phyloP scores from a whole-genome alignment of 2,888 invertebrate genomes.

The Tortrix viridana region DNA sequence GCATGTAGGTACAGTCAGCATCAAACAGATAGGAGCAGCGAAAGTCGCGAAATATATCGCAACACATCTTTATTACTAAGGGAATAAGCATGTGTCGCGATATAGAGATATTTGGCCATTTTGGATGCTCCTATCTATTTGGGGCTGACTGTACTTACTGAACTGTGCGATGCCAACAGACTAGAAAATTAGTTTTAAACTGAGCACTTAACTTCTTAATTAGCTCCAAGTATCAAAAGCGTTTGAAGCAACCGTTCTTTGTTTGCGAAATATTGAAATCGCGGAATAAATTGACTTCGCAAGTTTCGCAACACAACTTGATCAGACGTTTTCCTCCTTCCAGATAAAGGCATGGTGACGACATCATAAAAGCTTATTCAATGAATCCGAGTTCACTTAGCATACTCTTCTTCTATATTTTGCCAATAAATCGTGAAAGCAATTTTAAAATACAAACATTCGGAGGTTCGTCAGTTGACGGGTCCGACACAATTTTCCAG shows the following conservation, averaged over 20 bases:
- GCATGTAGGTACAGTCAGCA: no score
- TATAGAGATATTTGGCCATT: no score
- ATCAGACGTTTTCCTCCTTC: conserved; percentile 22
- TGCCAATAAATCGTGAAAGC: conserved; percentile 52
- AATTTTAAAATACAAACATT: conserved; percentile 59
- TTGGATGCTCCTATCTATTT: no score
- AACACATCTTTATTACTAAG: no score
- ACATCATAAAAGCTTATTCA: conserved; percentile 32
- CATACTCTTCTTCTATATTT: conserved; percentile 35
- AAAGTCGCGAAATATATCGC: no score
- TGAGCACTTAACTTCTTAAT: background rate
- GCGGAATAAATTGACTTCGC: conserved; percentile 14
- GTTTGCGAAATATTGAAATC: conserved; percentile 16
- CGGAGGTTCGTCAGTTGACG: conserved; percentile 59
- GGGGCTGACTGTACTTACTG: no score
- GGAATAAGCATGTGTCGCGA: no score
- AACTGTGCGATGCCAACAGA: background rate
- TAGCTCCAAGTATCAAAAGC: background rate
- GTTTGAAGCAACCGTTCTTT: conserved; percentile 7
- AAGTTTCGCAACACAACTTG: conserved; percentile 14
- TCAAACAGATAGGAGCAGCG: no score
- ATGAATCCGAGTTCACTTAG: conserved; percentile 34
- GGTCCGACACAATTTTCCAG: conserved; percentile 58
- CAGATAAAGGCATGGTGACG: conserved; percentile 29
- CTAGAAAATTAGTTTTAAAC: background rate